Percentiles rank a stretch among this genome's conserved stretches.
Evolutionary conservation across 2,797 vertebrate genomes (phyloP).

Genomic region (Gouania willdenowi): DNA sequence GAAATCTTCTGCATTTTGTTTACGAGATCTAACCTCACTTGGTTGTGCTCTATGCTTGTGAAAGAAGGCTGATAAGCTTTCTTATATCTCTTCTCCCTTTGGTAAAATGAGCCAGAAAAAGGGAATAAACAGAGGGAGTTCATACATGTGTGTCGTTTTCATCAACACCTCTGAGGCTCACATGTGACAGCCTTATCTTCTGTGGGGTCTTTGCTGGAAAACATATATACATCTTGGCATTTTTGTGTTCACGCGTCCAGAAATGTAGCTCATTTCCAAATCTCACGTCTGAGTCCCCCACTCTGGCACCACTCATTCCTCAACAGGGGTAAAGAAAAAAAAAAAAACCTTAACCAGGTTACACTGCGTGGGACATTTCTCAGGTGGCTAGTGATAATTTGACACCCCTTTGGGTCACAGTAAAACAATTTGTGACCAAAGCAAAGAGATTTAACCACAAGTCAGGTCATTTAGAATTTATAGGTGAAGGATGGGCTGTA

Average conservation of each 20-base stretch:
- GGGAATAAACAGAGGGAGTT: background rate
- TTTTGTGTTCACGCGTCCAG: constrained; percentile 57
- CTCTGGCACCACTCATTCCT: constrained; percentile 43
- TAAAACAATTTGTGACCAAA: constrained; percentile 35
- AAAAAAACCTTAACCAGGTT: constrained; percentile 45
- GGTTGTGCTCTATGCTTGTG: constrained; percentile 29
- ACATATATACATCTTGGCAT: constrained; percentile 41
- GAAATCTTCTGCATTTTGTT: constrained; percentile 10
- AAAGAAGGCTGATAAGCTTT: constrained; percentile 29
- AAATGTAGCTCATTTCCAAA: constrained; percentile 23
- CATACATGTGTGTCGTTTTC: constrained; percentile 14
- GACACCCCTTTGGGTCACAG: constrained; percentile 18
- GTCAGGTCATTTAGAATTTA: background rate
- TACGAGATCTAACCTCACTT: constrained; percentile 54
- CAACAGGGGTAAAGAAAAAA: constrained; percentile 51
- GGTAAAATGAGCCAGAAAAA: constrained; percentile 1
- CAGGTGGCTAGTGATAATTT: constrained; percentile 36
- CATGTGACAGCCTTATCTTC: constrained; percentile 41
- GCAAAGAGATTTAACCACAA: constrained; percentile 20
- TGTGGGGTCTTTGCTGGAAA: constrained; percentile 38
- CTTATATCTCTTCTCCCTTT: constrained; percentile 14
- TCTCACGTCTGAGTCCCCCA: constrained; percentile 35
- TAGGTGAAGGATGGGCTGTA: constrained; percentile 5
- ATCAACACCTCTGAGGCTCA: constrained; percentile 15
- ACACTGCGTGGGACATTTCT: constrained; percentile 35